phyloP scores from a whole-genome alignment of 2,888 invertebrate genomes.

The Zelleria hepariella region DNA sequence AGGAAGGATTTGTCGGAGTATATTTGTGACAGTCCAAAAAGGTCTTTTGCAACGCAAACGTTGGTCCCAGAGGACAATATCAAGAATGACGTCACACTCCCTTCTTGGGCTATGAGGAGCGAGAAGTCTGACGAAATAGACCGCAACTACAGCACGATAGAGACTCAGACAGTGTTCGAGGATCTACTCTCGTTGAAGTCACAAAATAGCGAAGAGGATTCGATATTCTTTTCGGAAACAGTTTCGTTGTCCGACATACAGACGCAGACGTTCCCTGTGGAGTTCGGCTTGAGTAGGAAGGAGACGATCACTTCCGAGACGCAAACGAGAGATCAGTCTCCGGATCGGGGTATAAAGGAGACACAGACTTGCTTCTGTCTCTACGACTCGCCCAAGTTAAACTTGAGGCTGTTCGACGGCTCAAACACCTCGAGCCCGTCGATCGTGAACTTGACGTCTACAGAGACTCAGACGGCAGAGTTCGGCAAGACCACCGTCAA shows the following conservation, averaged over 20 bases:
- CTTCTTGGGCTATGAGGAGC: conserved; percentile 33
- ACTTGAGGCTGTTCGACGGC: conserved; percentile 36
- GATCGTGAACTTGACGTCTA: conserved; percentile 34
- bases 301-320: conserved; percentile 44
- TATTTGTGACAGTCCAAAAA: conserved; percentile 39
- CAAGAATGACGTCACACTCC: conserved; percentile 40
- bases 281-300: conserved; percentile 46
- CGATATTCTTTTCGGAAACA: conserved; percentile 43
- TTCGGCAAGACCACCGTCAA: conserved; percentile 17
- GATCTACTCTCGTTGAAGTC: conserved; percentile 46
- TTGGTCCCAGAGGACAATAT: conserved; percentile 30
- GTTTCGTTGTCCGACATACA: conserved; percentile 54
- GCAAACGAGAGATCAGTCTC: conserved; percentile 21
- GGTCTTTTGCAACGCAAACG: conserved; percentile 47
- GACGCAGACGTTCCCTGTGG: conserved; percentile 53
- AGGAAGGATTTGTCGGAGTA: conserved; percentile 13
- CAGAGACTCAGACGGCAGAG: conserved; percentile 49
- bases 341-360: conserved; percentile 51
- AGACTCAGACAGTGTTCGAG: conserved; percentile 54
- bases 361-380: conserved; percentile 54
- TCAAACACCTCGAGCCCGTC: conserved; percentile 33
- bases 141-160: conserved; percentile 5
- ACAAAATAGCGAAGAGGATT: conserved; percentile 48
- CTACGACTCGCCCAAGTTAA: conserved; percentile 36
- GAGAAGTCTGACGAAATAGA: conserved; percentile 44